Evolutionary conservation across 2,888 invertebrate genomes (phyloP).

Genomic region (Ectropis crepuscularia): DNA sequence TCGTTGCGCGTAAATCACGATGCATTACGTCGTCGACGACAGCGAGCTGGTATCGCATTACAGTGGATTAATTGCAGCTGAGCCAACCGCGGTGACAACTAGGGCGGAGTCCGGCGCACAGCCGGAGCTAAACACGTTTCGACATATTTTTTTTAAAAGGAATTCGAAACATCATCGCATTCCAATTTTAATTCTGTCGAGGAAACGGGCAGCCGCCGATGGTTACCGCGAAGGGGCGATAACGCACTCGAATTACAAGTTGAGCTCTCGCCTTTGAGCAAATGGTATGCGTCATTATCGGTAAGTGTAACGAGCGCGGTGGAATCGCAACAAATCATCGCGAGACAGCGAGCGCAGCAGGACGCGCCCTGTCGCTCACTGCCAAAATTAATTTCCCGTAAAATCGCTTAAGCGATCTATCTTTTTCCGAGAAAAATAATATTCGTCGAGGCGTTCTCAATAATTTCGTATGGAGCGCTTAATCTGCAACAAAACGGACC

Average conservation of each 20-base stretch:
- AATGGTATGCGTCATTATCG: slow-evolving; percentile 77
- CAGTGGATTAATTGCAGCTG: slow-evolving; percentile 79
- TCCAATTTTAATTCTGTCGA: slow-evolving; percentile 36
- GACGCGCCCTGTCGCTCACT: slow-evolving; percentile 74
- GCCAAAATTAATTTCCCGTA: slow-evolving; percentile 81
- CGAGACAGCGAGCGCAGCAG: slow-evolving; percentile 49
- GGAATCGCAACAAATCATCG: slow-evolving; percentile 76
- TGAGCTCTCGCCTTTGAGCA: slow-evolving; percentile 66
- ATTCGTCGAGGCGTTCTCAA: slow-evolving; percentile 62
- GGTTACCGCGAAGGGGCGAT: slow-evolving; percentile 63
- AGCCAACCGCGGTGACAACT: slow-evolving; percentile 67
- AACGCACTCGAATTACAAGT: slow-evolving; percentile 66
- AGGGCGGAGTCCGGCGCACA: slow-evolving; percentile 60
- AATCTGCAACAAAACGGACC: slow-evolving; percentile 66
- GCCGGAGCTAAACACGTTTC: slow-evolving; percentile 39
- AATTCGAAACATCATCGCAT: slow-evolving; percentile 15
- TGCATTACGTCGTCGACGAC: slow-evolving; percentile 81
- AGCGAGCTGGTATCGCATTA: slow-evolving; percentile 79
- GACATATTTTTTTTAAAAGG: slow-evolving; percentile 5
- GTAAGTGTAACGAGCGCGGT: slow-evolving; percentile 68
- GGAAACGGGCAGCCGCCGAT: slow-evolving; percentile 42
- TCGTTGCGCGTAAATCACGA: slow-evolving; percentile 80
- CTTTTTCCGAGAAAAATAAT: slow-evolving; percentile 79
- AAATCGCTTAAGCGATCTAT: slow-evolving; percentile 81
- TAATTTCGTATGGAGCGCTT: slow-evolving; percentile 67